Percentiles rank a stretch among this genome's conserved stretches.
Conservation (phyloP, 2,888 invertebrate genomes). For the Diadegma fenestrale region DNA sequence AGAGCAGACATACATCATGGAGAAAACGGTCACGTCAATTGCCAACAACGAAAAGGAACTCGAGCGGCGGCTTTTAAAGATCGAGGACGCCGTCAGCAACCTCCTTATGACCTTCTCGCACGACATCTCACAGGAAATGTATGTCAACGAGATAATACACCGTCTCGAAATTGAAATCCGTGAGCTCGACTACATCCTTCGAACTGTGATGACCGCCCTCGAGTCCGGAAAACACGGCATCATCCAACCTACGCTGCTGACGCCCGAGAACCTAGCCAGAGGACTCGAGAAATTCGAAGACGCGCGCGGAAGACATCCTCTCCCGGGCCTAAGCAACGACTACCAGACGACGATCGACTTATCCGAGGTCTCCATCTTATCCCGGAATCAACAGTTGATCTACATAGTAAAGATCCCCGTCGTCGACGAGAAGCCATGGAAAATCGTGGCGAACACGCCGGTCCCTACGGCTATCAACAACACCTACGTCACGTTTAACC, state of each 20-base stretch:
- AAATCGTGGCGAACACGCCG: conserved; percentile 12
- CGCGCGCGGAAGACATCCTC: neutral
- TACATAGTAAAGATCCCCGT: conserved; percentile 19
- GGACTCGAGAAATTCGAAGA: conserved; percentile 6
- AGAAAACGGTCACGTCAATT: conserved; percentile 18
- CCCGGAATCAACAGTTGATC: conserved; percentile 16
- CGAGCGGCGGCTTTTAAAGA: conserved; percentile 1
- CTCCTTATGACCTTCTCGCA: no score
- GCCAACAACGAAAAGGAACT: conserved; percentile 34
- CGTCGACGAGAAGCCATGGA: conserved; percentile 16
- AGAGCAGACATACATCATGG: no score
- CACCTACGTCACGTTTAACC: no score
- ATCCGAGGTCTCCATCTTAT: conserved; percentile 17
- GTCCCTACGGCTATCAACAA: no score
- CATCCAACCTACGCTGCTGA: conserved; percentile 19
- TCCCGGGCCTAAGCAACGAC: neutral
- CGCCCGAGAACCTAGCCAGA: neutral
- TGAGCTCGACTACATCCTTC: conserved; percentile 14
- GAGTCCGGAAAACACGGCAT: conserved; percentile 21
- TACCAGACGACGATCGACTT: conserved; percentile 32
- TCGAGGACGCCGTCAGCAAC: neutral
- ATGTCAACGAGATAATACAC: no score
- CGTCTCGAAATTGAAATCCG: conserved; percentile 16
- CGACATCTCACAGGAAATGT: no score
- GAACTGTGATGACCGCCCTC: conserved; percentile 24